These are phyloP conservation scores for Campopleginae sp. DNA, from an alignment of 2,888 invertebrate species.

Conservation along the genomic window DNA sequence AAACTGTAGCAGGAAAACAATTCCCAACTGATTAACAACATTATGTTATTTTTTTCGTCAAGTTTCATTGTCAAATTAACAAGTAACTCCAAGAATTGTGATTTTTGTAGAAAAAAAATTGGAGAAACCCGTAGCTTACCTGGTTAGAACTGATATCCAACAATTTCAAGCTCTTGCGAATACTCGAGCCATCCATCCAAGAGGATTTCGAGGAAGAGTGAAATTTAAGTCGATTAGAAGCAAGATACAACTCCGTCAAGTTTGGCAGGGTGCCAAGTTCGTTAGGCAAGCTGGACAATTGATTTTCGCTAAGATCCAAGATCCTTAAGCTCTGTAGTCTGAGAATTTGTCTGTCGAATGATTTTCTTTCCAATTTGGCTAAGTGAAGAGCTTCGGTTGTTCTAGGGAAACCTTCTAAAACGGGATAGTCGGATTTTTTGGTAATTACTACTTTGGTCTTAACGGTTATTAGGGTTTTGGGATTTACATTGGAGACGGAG, in stretches of 20 bases:
- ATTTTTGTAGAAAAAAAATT: not conserved
- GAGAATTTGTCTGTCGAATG: constrained; percentile 89
- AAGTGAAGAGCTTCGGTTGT: constrained; percentile 88
- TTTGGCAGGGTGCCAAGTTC: constrained; percentile 88
- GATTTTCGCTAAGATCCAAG: constrained; percentile 90
- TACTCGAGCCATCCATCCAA: constrained; percentile 87
- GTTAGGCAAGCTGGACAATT: constrained; percentile 88
- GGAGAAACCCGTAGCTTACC: constrained; percentile 76
- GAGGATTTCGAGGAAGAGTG: constrained; percentile 86
- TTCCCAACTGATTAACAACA: not conserved
- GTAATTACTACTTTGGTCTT: constrained; percentile 87
- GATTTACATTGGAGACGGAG: constrained; percentile 84
- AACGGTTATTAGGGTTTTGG: constrained; percentile 83
- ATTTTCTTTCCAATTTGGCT: constrained; percentile 87
- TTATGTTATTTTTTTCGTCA: not conserved
- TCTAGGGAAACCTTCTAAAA: constrained; percentile 89
- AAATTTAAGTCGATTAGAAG: constrained; percentile 88
- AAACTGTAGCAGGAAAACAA: not conserved
- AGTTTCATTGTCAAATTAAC: not conserved
- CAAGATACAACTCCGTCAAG: constrained; percentile 87
- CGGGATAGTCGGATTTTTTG: constrained; percentile 89
- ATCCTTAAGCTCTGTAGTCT: constrained; percentile 87
- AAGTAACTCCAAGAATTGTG: not conserved
- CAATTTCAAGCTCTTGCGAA: constrained; percentile 85
- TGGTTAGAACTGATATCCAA: constrained; percentile 89